A percentile compares a stretch with the other conserved stretches of the same genome.
These are phyloP conservation scores for honey bee (Apis mellifera) DNA, from an alignment of 1,140 invertebrate genomes.

Conservation along the genomic window DNA sequence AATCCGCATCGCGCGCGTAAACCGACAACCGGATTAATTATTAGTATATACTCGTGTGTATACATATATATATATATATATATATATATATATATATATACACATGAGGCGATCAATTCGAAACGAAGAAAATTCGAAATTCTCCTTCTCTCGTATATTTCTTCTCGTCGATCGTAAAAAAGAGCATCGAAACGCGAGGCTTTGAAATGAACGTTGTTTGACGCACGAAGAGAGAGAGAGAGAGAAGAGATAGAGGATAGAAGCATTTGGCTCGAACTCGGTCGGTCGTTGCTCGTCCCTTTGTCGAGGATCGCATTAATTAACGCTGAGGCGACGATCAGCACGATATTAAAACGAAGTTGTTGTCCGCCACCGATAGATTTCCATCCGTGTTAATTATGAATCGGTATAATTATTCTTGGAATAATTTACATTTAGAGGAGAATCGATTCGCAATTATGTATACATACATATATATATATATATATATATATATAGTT, in stretches of 20 bases:
- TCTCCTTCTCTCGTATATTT: too few species aligned
- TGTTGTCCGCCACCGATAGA: not conserved
- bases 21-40: constrained; percentile 10
- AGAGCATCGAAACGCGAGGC: not conserved
- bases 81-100: not conserved
- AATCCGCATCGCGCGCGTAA: not conserved
- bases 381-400: constrained; percentile 49
- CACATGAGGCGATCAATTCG: not conserved
- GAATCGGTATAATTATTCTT: constrained; percentile 50
- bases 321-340: constrained; percentile 34
- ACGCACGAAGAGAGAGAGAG: not conserved
- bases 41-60: not conserved
- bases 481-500: too few species aligned
- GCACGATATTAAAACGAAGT: constrained; percentile 8
- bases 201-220: not conserved
- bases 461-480: too few species aligned
- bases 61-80: too few species aligned
- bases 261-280: not conserved
- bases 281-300: not conserved
- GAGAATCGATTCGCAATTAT: constrained; percentile 33
- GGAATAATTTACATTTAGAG: constrained; percentile 7
- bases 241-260: not conserved
- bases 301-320: constrained; percentile 41
- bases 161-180: not conserved
- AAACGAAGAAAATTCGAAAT: not conserved